Percentiles rank a stretch among this genome's conserved stretches.
Conservation (phyloP, 1,140 invertebrate species). For the Trachymyrmex cornetzi region DNA sequence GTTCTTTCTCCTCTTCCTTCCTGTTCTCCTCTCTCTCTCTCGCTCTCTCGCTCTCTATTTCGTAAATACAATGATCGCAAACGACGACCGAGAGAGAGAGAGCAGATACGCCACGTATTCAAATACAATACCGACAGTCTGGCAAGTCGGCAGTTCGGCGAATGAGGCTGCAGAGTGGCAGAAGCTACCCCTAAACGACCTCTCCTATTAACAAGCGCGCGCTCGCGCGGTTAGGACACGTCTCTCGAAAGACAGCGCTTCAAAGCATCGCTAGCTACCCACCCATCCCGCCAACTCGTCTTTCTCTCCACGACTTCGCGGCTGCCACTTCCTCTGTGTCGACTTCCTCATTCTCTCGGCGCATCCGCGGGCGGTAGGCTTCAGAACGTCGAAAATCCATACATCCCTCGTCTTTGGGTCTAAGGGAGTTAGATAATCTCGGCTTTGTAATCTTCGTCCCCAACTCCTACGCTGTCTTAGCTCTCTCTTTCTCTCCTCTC, state of each 20-base stretch:
- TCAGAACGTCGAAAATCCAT: conserved; percentile 80
- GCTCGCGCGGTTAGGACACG: conserved; percentile 84
- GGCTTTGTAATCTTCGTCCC: conserved; percentile 82
- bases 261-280: conserved; percentile 78
- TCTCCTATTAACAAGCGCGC: conserved; percentile 85
- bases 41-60: neutral
- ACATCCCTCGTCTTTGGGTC: conserved; percentile 74
- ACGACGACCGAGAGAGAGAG: conserved; percentile 75
- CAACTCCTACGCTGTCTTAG: conserved; percentile 64
- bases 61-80: conserved; percentile 78
- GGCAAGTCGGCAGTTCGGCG: conserved; percentile 80
- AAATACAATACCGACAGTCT: conserved; percentile 85
- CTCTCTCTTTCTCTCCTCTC: conserved; percentile 6
- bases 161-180: conserved; percentile 63
- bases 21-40: neutral
- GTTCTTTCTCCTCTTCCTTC: conserved; percentile 45
- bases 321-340: conserved; percentile 66
- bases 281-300: neutral
- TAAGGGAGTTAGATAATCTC: conserved; percentile 83
- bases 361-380: conserved; percentile 67
- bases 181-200: conserved; percentile 77
- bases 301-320: conserved; percentile 43
- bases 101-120: conserved; percentile 84
- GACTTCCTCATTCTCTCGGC: conserved; percentile 70
- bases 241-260: conserved; percentile 85